Conservation (phyloP, 2,888 invertebrate genomes). For the Periphyllus acericola region DNA sequence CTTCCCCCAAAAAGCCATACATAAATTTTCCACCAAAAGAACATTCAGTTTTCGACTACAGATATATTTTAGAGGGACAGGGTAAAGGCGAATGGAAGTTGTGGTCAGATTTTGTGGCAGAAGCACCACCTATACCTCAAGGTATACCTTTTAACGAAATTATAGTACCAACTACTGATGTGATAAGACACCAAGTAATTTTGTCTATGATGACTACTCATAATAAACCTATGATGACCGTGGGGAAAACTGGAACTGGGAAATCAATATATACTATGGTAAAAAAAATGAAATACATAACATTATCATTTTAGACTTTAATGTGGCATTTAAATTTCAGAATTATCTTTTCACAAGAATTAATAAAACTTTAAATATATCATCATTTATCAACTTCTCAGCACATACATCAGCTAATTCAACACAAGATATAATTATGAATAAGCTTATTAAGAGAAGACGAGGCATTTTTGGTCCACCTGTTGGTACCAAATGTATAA, state of each 20-base stretch:
- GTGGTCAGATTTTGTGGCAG: slow-evolving; percentile 86
- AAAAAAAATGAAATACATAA: slow-evolving; percentile 65
- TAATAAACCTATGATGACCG: slow-evolving; percentile 84
- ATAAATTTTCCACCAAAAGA: slow-evolving; percentile 86
- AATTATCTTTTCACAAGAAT: slow-evolving; percentile 84
- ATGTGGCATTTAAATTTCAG: slow-evolving; percentile 67
- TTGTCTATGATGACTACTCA: slow-evolving; percentile 83
- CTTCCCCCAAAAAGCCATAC: slow-evolving; percentile 76
- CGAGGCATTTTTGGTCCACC: slow-evolving; percentile 95
- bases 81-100: slow-evolving; percentile 93
- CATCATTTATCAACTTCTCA: slow-evolving; percentile 89
- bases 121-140: slow-evolving; percentile 81
- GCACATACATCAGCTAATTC: slow-evolving; percentile 94
- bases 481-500: slow-evolving; percentile 85
- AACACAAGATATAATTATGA: slow-evolving; percentile 94
- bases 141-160: slow-evolving; percentile 95
- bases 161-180: slow-evolving; percentile 91
- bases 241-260: slow-evolving; percentile 95
- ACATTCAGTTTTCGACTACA: slow-evolving; percentile 87
- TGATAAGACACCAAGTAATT: slow-evolving; percentile 83
- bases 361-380: slow-evolving; percentile 81
- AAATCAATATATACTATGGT: slow-evolving; percentile 90
- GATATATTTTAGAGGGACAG: slow-evolving; percentile 86
- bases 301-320: not conserved
- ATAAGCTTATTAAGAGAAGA: slow-evolving; percentile 88